Evolutionary conservation across 1,140 invertebrate species (phyloP), one percentile per base, ranked within the genome.

Genomic region (Drosophila prosaltans): DNA sequence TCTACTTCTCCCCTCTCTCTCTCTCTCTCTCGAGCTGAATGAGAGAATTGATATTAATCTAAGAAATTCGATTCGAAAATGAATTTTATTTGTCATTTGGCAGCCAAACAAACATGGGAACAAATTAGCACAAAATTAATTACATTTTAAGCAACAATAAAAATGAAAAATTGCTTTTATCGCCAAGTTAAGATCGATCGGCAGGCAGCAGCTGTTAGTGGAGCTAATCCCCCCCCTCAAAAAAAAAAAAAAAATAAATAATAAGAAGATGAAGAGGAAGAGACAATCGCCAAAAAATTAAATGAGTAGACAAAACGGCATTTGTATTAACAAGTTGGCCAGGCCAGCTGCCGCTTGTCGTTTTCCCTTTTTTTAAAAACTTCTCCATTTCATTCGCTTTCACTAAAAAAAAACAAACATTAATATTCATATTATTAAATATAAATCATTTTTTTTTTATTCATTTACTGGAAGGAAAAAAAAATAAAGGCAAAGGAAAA

Each of bases 61-160:
- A 66, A 62, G 66, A 77, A 77, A 66, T 62, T 58, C 45, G 45
- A 51, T 51, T 51, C 24, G 45, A 51, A 51, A 51, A 51, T 51
- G 24, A 51, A 51, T 51, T 51, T 51, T 26, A 51, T 51, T 9
- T 51, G 45, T 51, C 45, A 51, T 51, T 51, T 10, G 21, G 45
- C 1, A 24, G 7, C 8, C 8, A 51, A 4, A 30, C 28, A 48
- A 62, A 57, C 57, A 66, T 45, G 45, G 45, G 8, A 51, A 61
- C 66, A 73, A 76, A 86, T 86, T 81, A 77, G 84, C 80, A 80
- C 78, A 32, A 80, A 85, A 82, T 86, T 86, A 86, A 86, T 86
- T 86, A 74, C 76, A 69, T 63, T 71, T 74, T 86, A 72, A 81
- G 69, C 71, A 63, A 78, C 82, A 58, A 82, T 82, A 76, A 86